Evolutionary conservation across 2,113 vertebrate genomes (phyloP).

Genomic region (Edolisoma coerulescens): DNA sequence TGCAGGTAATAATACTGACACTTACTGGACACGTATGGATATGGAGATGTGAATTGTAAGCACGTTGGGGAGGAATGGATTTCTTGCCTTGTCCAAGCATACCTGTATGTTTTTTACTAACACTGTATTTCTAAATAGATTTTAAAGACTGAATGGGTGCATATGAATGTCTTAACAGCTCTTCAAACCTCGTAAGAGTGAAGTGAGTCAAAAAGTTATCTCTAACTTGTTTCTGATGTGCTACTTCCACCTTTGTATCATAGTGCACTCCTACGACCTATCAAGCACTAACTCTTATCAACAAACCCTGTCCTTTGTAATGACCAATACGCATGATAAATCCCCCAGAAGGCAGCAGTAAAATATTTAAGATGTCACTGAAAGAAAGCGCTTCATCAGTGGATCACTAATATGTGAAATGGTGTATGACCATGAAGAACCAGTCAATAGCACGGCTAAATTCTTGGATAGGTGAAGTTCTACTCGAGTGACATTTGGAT

Average conservation of each 20-base stretch:
- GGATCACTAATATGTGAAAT: accelerated
- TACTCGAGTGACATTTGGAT: accelerated
- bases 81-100: neutral
- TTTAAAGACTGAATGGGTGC: neutral
- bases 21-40: neutral
- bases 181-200: neutral
- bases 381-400: neutral
- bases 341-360: neutral
- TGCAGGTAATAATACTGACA: neutral
- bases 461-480: neutral
- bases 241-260: neutral
- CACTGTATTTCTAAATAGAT: neutral
- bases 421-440: neutral
- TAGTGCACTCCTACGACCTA: neutral
- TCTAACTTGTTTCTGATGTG: neutral
- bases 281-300: neutral
- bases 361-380: neutral
- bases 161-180: neutral
- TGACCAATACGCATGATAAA: neutral
- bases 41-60: neutral
- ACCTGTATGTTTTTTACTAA: neutral
- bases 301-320: neutral
- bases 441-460: neutral
- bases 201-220: neutral
- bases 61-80: neutral